Conservation (phyloP, 64 coral and sea anemone species). For the Cladopsammia gracilis region DNA sequence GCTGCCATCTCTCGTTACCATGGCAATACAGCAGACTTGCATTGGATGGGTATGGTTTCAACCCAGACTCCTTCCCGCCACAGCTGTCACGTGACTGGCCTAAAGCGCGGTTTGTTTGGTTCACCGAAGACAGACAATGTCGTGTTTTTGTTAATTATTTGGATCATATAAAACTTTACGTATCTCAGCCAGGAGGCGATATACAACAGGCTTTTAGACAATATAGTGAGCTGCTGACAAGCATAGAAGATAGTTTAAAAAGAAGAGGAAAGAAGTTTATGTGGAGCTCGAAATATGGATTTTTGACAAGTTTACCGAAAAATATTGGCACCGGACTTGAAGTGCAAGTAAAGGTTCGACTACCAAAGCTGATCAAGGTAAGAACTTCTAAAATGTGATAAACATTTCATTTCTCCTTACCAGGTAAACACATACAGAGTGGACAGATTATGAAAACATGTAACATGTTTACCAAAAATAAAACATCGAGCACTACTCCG, state of each 20-base stretch:
- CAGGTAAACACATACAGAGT: too few relatives aligned
- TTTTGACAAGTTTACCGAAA: conserved; percentile 31
- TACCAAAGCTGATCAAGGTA: conserved; percentile 37
- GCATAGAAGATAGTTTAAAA: conserved; percentile 11
- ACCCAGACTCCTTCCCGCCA: background rate
- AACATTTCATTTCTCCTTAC: background rate
- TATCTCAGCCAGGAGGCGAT: conserved; percentile 25
- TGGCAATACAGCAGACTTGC: background rate
- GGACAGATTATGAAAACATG: too few relatives aligned
- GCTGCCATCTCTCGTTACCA: background rate
- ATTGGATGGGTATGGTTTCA: background rate
- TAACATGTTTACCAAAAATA: too few relatives aligned
- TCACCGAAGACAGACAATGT: conserved; percentile 7
- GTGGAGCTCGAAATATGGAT: conserved; percentile 51
- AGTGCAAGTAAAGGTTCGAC: conserved; percentile 34
- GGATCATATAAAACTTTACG: conserved; percentile 45
- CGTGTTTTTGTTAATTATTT: conserved; percentile 27
- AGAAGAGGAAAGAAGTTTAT: conserved; percentile 4
- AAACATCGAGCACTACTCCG: too few relatives aligned
- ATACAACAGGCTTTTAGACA: background rate
- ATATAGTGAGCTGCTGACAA: conserved; percentile 36
- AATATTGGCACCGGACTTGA: conserved; percentile 49
- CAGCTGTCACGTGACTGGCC: conserved; percentile 9
- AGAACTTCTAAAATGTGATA: background rate
- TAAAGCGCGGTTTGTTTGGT: conserved; percentile 30